Conservation (phyloP, 2,113 vertebrate species). For the Eira barbara region DNA sequence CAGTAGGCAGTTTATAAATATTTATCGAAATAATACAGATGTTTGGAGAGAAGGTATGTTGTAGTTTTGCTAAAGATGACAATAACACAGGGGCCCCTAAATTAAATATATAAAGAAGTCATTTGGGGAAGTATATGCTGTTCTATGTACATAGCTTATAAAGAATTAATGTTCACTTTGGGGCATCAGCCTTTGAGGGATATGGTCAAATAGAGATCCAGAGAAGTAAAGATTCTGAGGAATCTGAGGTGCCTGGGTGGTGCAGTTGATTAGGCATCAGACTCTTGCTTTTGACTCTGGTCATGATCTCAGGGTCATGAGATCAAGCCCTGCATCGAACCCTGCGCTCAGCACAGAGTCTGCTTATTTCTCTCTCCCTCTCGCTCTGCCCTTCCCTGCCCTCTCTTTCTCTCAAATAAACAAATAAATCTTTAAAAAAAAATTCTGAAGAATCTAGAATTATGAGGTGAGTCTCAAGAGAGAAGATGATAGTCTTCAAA, state of each 20-base stretch:
- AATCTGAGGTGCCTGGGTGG: background rate
- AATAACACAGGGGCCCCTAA: background rate
- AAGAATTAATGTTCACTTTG: background rate
- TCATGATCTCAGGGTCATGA: background rate
- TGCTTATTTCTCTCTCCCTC: background rate
- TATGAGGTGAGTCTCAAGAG: background rate
- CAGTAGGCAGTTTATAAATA: background rate
- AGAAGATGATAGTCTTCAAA: conserved; percentile 3
- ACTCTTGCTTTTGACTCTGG: background rate
- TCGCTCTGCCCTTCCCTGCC: too few species aligned
- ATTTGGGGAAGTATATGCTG: background rate
- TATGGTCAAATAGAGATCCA: background rate
- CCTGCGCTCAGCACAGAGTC: background rate
- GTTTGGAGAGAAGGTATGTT: background rate
- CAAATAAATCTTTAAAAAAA: background rate
- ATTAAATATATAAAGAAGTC: background rate
- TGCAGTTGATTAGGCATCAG: background rate
- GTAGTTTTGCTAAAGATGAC: background rate
- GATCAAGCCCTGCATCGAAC: background rate
- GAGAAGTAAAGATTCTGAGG: background rate
- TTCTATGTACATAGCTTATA: background rate
- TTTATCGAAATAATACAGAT: background rate
- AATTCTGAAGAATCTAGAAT: background rate
- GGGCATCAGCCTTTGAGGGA: background rate
- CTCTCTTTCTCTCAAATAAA: background rate